Evolutionary conservation across 1,140 invertebrate genomes (phyloP), one percentile per base, ranked within the genome.

Genomic region (Drosophila kepulauana): DNA sequence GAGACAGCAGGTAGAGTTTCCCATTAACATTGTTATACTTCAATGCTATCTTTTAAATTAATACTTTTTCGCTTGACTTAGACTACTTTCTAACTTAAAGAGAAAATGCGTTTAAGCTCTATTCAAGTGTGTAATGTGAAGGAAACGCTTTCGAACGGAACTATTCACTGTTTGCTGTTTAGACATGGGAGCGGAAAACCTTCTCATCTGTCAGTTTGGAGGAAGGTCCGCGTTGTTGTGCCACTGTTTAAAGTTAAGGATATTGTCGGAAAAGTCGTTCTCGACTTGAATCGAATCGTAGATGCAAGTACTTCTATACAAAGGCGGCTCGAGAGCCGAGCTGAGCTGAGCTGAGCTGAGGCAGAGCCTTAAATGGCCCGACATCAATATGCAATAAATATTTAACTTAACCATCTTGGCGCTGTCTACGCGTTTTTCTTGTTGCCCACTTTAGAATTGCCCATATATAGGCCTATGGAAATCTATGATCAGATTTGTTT

Each of bases 351-450:
- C 35, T 3, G 35, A 38, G 35, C 35, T 38, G 30, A 5, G 35
- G 35, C 68, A 65, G 20, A 74, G 62, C 85, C 82, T 80, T 87
- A 87, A 84, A 87, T 89, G 82, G 84, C 68, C 67, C 78, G 85
- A 87, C 82, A 89, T 87, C 85, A 87, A 87, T 87, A 87, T 89
- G 84, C 85, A 87, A 87, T 87, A 87, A 87, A 87, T 85, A 88
- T 89, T 87, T 87, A 89, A 89, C 67, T 71, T 71, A 75, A 76
- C 84, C 69, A 88, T 84, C 82, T 82, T 86, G 82, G 82, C 79
- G 82, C 78, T 86, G 82, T 85, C 78, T 80, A 78, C 70, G 73
- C 69, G 67, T 68, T 75, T 66, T 75, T 76, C 72, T 71, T 70
- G 72, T 65, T 59, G 72, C 75, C 72, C 56, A 73, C 72, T 74